Conservation (phyloP, 1,140 invertebrate species). For the Aleiodes sp. region DNA sequence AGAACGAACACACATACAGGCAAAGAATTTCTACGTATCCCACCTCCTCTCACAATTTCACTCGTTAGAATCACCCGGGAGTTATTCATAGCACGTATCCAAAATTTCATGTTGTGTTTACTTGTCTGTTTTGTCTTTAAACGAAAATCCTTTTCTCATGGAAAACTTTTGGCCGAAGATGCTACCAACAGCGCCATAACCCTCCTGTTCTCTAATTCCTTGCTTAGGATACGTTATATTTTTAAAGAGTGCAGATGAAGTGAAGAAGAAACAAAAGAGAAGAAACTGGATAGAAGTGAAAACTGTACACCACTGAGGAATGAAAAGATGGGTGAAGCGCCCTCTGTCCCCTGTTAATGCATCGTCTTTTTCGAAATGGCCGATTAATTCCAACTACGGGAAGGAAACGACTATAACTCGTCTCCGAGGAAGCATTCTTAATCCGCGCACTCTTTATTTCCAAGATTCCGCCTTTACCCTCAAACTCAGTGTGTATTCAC, state of each 20-base stretch:
- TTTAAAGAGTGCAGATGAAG: no score
- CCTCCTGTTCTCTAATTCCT: no score
- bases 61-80: conserved; percentile 29
- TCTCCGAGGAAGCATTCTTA: conserved; percentile 66
- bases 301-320: conserved; percentile 23
- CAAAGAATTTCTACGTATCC: conserved; percentile 34
- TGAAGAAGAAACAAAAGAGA: background rate
- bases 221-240: no score
- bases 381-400: conserved; percentile 65
- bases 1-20: background rate
- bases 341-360: conserved; percentile 55
- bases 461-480: conserved; percentile 43
- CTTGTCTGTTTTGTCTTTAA: conserved; percentile 9
- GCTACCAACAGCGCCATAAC: no score
- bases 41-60: conserved; percentile 40
- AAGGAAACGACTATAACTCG: conserved; percentile 65
- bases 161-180: conserved; percentile 21
- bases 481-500: conserved; percentile 13
- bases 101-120: conserved; percentile 51
- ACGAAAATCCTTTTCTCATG: conserved; percentile 21
- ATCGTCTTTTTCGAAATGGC: conserved; percentile 59
- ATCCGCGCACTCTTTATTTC: conserved; percentile 64
- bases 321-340: no score
- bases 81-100: conserved; percentile 58
- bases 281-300: background rate